Percentiles rank a stretch among this genome's conserved stretches.
Conservation (phyloP, 2,888 invertebrate genomes). For the Thymelicus lineola region DNA sequence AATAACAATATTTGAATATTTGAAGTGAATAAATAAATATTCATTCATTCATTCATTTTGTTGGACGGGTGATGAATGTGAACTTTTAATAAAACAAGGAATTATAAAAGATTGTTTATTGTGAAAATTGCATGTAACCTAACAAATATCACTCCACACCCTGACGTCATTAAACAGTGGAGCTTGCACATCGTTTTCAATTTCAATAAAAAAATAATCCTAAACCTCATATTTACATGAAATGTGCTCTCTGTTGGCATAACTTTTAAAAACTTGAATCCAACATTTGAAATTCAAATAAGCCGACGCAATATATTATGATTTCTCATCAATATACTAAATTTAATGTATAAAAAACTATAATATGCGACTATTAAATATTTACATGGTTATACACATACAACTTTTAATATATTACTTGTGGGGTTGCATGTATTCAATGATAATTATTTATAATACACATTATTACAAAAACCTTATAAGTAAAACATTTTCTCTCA, state of each 20-base stretch:
- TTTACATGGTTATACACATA: conserved; percentile 73
- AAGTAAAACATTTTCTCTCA: conserved; percentile 51
- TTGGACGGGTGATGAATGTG: neutral
- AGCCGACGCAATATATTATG: conserved; percentile 54
- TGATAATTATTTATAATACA: conserved; percentile 47
- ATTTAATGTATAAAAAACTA: conserved; percentile 68
- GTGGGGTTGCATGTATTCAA: conserved; percentile 48
- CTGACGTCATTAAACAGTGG: conserved; percentile 63
- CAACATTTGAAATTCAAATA: conserved; percentile 44
- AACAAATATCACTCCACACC: conserved; percentile 54
- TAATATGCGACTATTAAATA: conserved; percentile 64
- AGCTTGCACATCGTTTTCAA: conserved; percentile 59
- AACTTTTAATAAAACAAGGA: conserved; percentile 43
- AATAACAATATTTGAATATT: too few species aligned
- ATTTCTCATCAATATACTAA: conserved; percentile 52
- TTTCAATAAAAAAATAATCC: conserved; percentile 76
- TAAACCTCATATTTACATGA: conserved; percentile 70
- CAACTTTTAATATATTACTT: conserved; percentile 58
- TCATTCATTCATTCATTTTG: too few species aligned
- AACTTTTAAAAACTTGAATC: conserved; percentile 43
- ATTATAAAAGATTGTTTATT: conserved; percentile 66
- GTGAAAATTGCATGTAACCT: conserved; percentile 67
- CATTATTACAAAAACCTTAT: conserved; percentile 47
- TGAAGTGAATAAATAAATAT: too few species aligned
- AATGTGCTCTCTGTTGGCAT: conserved; percentile 49